Percentiles rank a stretch among this genome's conserved stretches.
Conservation (phyloP, 1,140 invertebrate genomes). For the Elymnias hypermnestra region DNA sequence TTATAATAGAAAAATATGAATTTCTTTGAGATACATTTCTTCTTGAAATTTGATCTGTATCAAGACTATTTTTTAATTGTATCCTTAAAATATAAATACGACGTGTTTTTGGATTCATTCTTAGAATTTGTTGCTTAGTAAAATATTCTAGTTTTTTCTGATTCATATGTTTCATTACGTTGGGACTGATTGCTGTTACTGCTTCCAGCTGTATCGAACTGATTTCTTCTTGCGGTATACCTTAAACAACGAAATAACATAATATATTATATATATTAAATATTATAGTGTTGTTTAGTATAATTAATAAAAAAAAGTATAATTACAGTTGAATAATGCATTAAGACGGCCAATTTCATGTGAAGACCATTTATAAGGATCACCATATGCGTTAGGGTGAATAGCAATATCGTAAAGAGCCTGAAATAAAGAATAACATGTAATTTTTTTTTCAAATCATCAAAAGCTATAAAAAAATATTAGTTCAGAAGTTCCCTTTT, state of each 20-base stretch:
- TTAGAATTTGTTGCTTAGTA: conserved; percentile 55
- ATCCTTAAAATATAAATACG: conserved; percentile 56
- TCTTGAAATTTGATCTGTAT: conserved; percentile 43
- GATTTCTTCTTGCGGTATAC: conserved; percentile 48
- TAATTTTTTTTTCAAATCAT: no score
- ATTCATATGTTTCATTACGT: conserved; percentile 48
- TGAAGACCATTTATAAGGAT: conserved; percentile 59
- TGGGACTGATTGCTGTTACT: conserved; percentile 42
- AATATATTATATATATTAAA: no score
- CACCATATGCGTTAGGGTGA: conserved; percentile 44
- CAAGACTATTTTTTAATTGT: conserved; percentile 49
- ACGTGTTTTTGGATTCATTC: conserved; percentile 50
- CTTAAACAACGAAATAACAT: conserved; percentile 36
- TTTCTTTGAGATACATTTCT: conserved; percentile 13
- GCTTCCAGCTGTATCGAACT: conserved; percentile 56
- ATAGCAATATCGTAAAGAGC: conserved; percentile 51
- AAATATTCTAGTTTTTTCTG: conserved; percentile 52
- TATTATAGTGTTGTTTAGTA: no score
- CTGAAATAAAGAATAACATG: conserved; percentile 48
- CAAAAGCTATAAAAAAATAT: no score
- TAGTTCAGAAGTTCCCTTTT: no score
- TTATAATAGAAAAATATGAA: background rate
- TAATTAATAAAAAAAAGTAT: no score
- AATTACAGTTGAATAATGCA: conserved; percentile 48
- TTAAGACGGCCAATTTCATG: conserved; percentile 49